phyloP scores from a whole-genome alignment of 2,797 vertebrate genomes.

The Enteromius afrohamiltoni region DNA sequence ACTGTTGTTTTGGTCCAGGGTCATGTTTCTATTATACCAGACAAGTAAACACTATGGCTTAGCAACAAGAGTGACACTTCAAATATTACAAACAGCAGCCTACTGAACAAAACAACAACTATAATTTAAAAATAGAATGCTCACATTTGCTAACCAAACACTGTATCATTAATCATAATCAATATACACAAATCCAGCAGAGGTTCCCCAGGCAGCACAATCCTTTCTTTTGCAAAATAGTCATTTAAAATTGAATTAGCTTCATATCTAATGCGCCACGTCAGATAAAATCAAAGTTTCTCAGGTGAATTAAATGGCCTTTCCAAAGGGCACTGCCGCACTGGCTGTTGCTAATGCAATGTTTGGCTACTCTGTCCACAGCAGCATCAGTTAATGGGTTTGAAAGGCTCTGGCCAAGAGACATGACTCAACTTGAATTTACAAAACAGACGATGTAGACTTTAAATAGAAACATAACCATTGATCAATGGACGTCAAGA shows the following conservation, averaged over 20 bases:
- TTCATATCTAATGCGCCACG: not conserved
- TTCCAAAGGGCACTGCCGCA: constrained; percentile 21
- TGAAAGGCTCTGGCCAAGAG: constrained; percentile 46
- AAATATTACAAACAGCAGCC: not conserved
- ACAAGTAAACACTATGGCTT: constrained; percentile 9
- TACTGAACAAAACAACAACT: not conserved
- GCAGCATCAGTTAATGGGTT: constrained; percentile 51
- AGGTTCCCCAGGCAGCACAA: not conserved
- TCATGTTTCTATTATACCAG: not conserved
- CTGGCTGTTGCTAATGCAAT: constrained; percentile 19
- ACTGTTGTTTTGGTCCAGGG: no score
- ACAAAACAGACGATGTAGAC: constrained; percentile 7
- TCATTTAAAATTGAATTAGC: constrained; percentile 12
- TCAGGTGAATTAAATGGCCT: constrained; percentile 35
- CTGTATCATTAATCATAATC: constrained; percentile 3
- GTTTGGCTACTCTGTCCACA: constrained; percentile 32
- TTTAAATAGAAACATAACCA: constrained; percentile 33
- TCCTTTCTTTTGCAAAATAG: constrained; percentile 18
- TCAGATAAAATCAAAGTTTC: not conserved
- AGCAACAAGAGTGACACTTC: not conserved
- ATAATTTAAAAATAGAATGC: not conserved
- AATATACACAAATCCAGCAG: not conserved
- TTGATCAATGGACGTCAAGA: constrained; percentile 3
- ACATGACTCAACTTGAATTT: constrained; percentile 27
- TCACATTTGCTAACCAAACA: not conserved